Evolutionary conservation across 2,113 vertebrate genomes (phyloP), one percentile per base, ranked within the genome.

Genomic region (Stigmatopora nigra): DNA sequence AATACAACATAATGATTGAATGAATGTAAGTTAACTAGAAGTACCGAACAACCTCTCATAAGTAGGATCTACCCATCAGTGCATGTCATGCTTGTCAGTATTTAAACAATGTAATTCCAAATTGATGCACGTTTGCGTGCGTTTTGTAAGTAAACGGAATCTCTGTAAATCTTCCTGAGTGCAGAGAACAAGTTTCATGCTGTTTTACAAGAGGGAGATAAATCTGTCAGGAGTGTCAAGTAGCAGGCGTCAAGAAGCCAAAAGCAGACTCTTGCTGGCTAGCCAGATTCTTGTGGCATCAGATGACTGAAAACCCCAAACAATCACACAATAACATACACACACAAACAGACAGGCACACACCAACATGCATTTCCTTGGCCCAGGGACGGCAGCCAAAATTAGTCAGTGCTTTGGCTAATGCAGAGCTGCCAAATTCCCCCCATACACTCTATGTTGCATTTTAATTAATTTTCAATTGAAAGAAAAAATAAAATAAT

Each of bases 131-230:
- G 31, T 65, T 52, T 44, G 62, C 19, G 69, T 74, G 76, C 69
- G 72, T 75, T 79, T 82, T 65, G 70, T 69, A 64, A 61, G 69
- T 57, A 41, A 48, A 35, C 63, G 15, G 72, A 68, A 62, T 65
- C 79, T 84, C 72, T 25, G 55, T 59, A 83, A 70, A 78, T 79
- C 72, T 81, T 74, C 68, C 71, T 77, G 84, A 76, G 72, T 62
- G 1, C 52, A 76, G 74, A 78, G 82, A 83, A 84, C 85, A 86
- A 88, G 82, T 78, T 61, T 64, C 78, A 70, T 59, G 77, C 81
- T 86, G 80, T 87, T 87, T 82, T 83, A 88, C 84, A 83, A 84
- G 81, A 78, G 69, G 65, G 77, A 55, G 83, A 82, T 68, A 74
- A 87, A 82, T 78, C 68, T 80, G 61, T 72, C 75, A 49, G 76